Percentiles rank a stretch among this genome's conserved stretches.
Conservation (phyloP, 2,797 vertebrate genomes). For the Scolopax rusticola region DNA sequence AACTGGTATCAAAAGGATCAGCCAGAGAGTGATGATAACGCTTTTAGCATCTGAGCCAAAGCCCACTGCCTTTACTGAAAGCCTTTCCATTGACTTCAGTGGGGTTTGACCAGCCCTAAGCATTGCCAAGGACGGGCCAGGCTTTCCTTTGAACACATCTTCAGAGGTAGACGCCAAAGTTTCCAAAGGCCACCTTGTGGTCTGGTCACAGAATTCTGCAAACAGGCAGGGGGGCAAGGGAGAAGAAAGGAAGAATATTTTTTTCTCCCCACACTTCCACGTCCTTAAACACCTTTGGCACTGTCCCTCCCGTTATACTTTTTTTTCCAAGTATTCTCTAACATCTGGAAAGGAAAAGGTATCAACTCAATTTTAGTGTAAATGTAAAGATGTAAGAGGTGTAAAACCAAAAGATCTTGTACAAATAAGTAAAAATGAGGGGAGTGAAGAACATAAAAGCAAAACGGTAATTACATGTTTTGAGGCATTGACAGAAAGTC, state of each 20-base stretch:
- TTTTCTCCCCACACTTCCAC: not conserved
- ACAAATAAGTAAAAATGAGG: not conserved
- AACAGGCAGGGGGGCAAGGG: not conserved
- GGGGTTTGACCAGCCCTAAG: not conserved
- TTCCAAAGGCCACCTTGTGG: not conserved
- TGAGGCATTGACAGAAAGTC: not conserved
- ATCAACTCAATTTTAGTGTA: not conserved
- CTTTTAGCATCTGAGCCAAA: constrained; percentile 48
- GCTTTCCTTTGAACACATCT: not conserved
- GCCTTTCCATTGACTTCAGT: not conserved
- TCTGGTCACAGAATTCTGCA: not conserved
- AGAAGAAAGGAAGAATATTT: not conserved
- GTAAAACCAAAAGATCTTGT: not conserved
- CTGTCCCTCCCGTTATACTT: not conserved
- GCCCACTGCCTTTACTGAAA: constrained; percentile 21
- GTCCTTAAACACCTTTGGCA: not conserved
- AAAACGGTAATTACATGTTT: not conserved
- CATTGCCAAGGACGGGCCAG: not conserved
- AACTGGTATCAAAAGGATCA: constrained; percentile 53
- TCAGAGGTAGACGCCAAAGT: not conserved
- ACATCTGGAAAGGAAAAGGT: not conserved
- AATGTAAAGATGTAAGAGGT: not conserved
- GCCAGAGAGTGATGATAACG: constrained; percentile 39
- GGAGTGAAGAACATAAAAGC: not conserved
- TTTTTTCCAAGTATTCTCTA: not conserved